Conservation (phyloP, 2,113 vertebrate genomes). For the Ancistrus triradiatus region DNA sequence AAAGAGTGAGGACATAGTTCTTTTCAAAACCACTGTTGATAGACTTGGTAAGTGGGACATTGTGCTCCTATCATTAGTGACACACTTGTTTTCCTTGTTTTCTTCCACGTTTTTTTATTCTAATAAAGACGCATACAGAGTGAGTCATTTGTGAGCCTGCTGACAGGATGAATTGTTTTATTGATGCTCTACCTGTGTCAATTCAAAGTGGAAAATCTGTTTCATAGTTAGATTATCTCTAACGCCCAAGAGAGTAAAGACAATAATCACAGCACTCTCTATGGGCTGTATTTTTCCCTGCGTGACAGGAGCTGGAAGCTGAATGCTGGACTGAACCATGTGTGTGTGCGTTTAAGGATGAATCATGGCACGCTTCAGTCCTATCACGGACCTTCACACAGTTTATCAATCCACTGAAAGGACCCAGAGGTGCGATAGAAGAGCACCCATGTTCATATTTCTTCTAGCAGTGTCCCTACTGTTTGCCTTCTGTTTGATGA, state of each 20-base stretch:
- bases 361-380: slow-evolving; percentile 9
- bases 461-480: slow-evolving; percentile 25
- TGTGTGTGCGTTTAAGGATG: background rate
- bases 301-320: slow-evolving; percentile 6
- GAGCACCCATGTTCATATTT: slow-evolving; percentile 32
- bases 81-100: slow-evolving; percentile 30
- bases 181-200: background rate
- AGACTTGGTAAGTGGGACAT: slow-evolving; percentile 56
- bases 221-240: slow-evolving; percentile 18
- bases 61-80: slow-evolving; percentile 59
- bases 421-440: slow-evolving; percentile 33
- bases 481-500: slow-evolving; percentile 35
- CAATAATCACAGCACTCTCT: slow-evolving; percentile 6
- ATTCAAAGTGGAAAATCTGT: slow-evolving; percentile 4
- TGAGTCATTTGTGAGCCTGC: background rate
- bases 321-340: slow-evolving; percentile 6
- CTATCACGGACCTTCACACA: slow-evolving; percentile 22
- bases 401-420: slow-evolving; percentile 34
- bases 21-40: slow-evolving; percentile 54
- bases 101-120: background rate
- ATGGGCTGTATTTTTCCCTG: background rate
- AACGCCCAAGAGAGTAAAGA: background rate
- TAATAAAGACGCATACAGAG: background rate
- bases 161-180: background rate
- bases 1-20: too few relatives aligned